Conservation (phyloP, 2,797 vertebrate genomes). For the Rallus crepitans region DNA sequence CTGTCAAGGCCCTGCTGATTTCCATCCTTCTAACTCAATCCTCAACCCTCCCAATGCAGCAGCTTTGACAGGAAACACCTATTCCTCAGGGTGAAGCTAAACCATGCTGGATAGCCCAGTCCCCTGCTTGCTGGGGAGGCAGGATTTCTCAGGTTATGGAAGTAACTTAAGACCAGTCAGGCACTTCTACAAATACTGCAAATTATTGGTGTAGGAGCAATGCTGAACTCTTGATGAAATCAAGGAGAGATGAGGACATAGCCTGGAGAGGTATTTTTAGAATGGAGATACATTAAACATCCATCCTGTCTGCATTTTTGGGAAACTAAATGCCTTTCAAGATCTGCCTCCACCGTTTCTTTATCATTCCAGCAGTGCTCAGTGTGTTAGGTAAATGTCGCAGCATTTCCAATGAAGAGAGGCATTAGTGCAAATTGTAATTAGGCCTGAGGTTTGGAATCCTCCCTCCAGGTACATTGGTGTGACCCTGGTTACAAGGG, state of each 20-base stretch:
- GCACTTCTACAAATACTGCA: background rate
- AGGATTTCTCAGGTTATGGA: background rate
- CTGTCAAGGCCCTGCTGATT: background rate
- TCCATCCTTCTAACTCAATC: background rate
- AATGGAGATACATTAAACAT: background rate
- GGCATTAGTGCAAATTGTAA: constrained; percentile 10
- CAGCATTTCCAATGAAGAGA: background rate
- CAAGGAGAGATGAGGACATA: background rate
- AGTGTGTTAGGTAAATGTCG: background rate
- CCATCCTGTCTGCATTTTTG: background rate
- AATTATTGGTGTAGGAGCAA: background rate
- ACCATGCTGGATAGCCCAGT: background rate
- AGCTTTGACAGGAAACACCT: background rate
- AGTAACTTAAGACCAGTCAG: background rate
- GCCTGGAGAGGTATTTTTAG: background rate
- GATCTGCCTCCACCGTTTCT: background rate
- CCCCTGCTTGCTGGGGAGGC: background rate
- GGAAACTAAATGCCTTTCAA: background rate
- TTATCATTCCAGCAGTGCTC: background rate
- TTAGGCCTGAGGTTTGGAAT: constrained; percentile 2
- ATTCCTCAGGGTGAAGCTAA: background rate
- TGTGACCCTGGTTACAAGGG: background rate
- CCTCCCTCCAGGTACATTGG: background rate
- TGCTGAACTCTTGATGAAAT: background rate
- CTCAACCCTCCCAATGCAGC: background rate